A percentile compares a stretch with the other conserved stretches of the same genome.
phyloP scores from a whole-genome alignment of 2,113 vertebrate species.

The Terrapene triunguis region DNA sequence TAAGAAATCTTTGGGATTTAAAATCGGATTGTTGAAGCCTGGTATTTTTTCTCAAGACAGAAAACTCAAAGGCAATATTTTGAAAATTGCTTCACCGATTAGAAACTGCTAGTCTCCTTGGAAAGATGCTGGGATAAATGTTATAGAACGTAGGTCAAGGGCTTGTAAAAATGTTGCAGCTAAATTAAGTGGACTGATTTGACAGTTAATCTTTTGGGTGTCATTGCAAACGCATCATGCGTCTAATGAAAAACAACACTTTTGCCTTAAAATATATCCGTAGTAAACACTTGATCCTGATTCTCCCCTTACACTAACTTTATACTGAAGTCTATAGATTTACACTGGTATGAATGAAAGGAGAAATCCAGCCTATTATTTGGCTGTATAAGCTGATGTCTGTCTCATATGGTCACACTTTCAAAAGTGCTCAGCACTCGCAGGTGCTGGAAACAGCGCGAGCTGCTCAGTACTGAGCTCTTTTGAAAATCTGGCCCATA shows the following conservation, averaged over 20 bases:
- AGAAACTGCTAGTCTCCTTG: background rate
- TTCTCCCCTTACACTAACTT: background rate
- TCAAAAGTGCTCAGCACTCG: background rate
- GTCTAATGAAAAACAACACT: background rate
- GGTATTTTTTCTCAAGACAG: background rate
- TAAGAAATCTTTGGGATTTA: background rate
- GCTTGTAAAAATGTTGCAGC: background rate
- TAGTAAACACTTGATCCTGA: background rate
- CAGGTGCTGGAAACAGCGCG: background rate
- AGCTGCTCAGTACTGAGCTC: background rate
- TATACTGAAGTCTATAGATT: background rate
- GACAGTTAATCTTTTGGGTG: background rate
- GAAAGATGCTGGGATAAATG: background rate
- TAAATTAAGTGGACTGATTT: background rate
- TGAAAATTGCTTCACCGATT: background rate
- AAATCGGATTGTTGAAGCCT: conserved; percentile 21
- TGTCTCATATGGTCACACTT: background rate
- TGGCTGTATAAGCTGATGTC: background rate
- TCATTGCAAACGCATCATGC: background rate
- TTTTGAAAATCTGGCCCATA: background rate
- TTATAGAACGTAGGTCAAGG: background rate
- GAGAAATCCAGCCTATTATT: background rate
- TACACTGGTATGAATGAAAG: background rate
- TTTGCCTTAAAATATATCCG: background rate
- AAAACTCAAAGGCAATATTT: background rate